Conservation (phyloP, 2,888 invertebrate species). For the Chesias legatella region DNA sequence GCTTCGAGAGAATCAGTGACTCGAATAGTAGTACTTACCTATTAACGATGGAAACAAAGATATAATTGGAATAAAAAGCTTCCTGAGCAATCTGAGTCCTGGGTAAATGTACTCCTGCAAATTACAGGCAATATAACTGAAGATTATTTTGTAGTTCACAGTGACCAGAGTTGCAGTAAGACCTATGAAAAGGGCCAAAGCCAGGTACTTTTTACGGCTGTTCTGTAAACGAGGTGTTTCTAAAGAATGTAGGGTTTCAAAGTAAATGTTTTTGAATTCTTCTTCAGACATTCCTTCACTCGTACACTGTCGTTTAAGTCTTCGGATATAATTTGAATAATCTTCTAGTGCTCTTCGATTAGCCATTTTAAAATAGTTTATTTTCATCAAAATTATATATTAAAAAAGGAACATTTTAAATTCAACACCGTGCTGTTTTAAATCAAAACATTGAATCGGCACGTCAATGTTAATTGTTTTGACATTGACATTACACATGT, state of each 20-base stretch:
- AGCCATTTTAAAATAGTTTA: constrained; percentile 41
- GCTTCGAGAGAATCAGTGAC: too few relatives aligned
- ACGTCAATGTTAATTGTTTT: too few relatives aligned
- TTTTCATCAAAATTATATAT: too few relatives aligned
- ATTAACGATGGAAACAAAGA: constrained; percentile 86
- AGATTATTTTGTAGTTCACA: constrained; percentile 82
- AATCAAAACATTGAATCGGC: too few relatives aligned
- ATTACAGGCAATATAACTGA: constrained; percentile 84
- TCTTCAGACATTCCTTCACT: constrained; percentile 81
- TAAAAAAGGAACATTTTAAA: too few relatives aligned
- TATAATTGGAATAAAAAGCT: constrained; percentile 88
- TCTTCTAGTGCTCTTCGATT: constrained; percentile 44
- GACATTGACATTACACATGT: too few relatives aligned
- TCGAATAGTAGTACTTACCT: constrained; percentile 82
- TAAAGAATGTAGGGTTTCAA: constrained; percentile 62
- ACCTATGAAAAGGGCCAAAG: constrained; percentile 10
- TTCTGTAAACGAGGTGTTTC: constrained; percentile 31
- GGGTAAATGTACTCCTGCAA: constrained; percentile 91
- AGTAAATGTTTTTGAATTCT: constrained; percentile 82
- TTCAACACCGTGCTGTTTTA: too few relatives aligned
- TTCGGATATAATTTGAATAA: constrained; percentile 78
- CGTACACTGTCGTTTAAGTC: constrained; percentile 79
- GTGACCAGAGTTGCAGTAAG: constrained; percentile 37
- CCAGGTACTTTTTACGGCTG: constrained; percentile 5
- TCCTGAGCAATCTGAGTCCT: constrained; percentile 85